Percentiles rank a stretch among this genome's conserved stretches.
These are phyloP conservation scores for Zosterops pallidus DNA, from an alignment of 2,113 vertebrate genomes.

Conservation along the genomic window DNA sequence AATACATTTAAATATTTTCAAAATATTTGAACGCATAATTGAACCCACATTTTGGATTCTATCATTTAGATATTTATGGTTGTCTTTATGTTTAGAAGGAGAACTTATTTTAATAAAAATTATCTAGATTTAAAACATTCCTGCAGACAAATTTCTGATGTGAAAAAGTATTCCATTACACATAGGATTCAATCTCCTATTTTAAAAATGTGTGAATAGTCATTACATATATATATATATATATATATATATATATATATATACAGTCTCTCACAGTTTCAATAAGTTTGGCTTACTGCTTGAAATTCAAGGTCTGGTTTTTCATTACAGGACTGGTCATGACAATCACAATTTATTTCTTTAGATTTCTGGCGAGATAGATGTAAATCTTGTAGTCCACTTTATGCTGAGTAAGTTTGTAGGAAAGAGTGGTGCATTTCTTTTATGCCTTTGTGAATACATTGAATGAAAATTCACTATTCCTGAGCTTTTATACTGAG, in stretches of 20 bases:
- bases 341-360: background rate
- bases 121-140: background rate
- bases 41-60: background rate
- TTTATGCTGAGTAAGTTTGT: background rate
- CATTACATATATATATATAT: background rate
- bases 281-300: background rate
- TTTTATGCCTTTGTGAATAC: background rate
- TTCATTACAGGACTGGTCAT: background rate
- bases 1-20: background rate
- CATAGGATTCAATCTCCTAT: background rate
- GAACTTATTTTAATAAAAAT: background rate
- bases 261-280: accelerated
- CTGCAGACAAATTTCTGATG: background rate
- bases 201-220: background rate
- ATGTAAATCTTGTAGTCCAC: background rate
- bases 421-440: background rate
- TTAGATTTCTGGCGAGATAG: background rate
- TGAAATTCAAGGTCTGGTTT: background rate
- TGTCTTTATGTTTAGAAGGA: background rate
- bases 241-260: background rate
- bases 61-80: background rate
- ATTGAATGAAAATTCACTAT: background rate
- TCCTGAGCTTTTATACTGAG: background rate
- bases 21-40: background rate
- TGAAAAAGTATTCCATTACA: background rate